phyloP scores from a whole-genome alignment of 1,140 invertebrate species.

The Ceratosolen fusciceps region DNA sequence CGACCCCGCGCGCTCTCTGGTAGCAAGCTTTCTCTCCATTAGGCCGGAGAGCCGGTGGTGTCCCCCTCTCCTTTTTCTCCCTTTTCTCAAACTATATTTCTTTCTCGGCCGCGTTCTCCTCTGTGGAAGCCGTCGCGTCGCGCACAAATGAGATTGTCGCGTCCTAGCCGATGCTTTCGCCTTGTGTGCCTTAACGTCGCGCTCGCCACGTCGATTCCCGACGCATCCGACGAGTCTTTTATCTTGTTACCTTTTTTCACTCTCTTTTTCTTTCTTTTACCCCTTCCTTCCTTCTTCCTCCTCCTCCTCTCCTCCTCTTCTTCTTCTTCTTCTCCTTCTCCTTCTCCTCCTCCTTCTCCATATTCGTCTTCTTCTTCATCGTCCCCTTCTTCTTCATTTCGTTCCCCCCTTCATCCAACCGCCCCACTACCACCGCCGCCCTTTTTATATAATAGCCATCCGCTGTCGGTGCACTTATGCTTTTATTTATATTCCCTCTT shows the following conservation, averaged over 20 bases:
- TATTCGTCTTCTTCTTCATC: too few relatives aligned
- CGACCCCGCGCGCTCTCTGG: neutral
- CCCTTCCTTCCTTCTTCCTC: too few relatives aligned
- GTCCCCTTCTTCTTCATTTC: too few relatives aligned
- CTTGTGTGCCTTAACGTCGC: neutral
- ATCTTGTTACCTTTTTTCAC: neutral
- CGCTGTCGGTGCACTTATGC: neutral
- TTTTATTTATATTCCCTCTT: neutral
- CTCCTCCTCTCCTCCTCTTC: too few relatives aligned
- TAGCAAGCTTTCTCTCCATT: constrained; percentile 19
- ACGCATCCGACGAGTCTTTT: constrained; percentile 62
- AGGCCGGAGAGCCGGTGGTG: neutral
- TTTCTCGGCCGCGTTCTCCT: constrained; percentile 49
- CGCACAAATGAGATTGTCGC: constrained; percentile 71
- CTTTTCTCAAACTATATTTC: constrained; percentile 29
- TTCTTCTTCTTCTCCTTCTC: too few relatives aligned
- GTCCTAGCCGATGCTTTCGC: constrained; percentile 34
- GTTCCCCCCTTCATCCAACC: too few relatives aligned
- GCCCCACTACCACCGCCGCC: too few relatives aligned
- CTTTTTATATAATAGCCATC: neutral
- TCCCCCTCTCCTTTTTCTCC: neutral
- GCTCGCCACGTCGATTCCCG: constrained; percentile 42
- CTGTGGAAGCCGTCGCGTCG: constrained; percentile 58
- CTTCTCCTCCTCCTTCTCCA: too few relatives aligned
- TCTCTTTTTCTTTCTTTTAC: too few relatives aligned